Percentiles rank a stretch among this genome's conserved stretches.
Conservation (phyloP, 2,797 vertebrate genomes). For the Echeneis naucrates region DNA sequence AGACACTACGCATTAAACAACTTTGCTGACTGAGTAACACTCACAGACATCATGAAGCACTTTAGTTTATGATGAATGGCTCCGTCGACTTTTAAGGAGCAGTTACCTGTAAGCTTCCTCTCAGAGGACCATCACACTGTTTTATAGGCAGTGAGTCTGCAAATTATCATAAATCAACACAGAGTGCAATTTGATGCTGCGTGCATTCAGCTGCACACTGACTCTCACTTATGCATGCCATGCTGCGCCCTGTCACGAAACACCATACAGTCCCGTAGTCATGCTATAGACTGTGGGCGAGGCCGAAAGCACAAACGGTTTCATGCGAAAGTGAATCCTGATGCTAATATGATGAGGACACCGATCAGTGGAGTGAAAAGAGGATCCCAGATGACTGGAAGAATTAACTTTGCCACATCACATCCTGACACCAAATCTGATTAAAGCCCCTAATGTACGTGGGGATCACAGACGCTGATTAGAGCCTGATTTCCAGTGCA, state of each 20-base stretch:
- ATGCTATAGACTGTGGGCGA: slow-evolving; percentile 1
- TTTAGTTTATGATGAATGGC: slow-evolving; percentile 55
- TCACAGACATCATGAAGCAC: slow-evolving; percentile 36
- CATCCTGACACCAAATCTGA: slow-evolving; percentile 50
- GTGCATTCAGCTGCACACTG: slow-evolving; percentile 31
- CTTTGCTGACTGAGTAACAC: slow-evolving; percentile 23
- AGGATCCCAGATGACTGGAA: slow-evolving; percentile 38
- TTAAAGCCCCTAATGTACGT: slow-evolving; percentile 43
- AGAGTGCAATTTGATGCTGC: slow-evolving; percentile 38
- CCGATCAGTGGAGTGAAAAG: slow-evolving; percentile 10
- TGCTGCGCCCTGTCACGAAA: background rate
- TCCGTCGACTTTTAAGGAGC: slow-evolving; percentile 57
- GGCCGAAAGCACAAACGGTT: slow-evolving; percentile 7
- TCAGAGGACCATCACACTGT: slow-evolving; percentile 47
- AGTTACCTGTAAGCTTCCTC: slow-evolving; percentile 56
- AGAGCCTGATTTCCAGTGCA: slow-evolving; percentile 20
- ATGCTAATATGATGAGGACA: slow-evolving; percentile 40
- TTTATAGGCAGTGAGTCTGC: slow-evolving; percentile 40
- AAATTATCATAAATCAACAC: slow-evolving; percentile 61
- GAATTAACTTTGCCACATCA: slow-evolving; percentile 32
- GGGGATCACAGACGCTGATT: slow-evolving; percentile 8
- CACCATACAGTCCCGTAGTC: background rate
- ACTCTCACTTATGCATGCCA: slow-evolving; percentile 8
- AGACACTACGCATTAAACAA: background rate
- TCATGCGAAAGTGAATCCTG: slow-evolving; percentile 33